Evolutionary conservation across 2,888 invertebrate species (phyloP), one percentile per base, ranked within the genome.

Genomic region (Drosophila formosana): DNA sequence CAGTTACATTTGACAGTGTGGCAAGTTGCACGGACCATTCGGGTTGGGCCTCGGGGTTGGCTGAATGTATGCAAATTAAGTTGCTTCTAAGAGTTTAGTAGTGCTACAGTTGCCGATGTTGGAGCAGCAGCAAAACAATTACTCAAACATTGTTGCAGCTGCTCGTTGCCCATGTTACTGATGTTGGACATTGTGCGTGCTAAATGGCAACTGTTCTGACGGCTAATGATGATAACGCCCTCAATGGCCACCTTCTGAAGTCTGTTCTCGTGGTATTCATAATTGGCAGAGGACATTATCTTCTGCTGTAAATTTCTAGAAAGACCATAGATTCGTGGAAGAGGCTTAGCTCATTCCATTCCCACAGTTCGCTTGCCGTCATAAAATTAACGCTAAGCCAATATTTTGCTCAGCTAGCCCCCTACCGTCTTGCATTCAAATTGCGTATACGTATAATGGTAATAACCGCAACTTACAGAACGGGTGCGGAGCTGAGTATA

Each of bases 131-230:
- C 87, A 80, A 82, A 82, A 89, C 83, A 89, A 83, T 83, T 83
- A 83, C 81, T 83, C 89, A 88, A 80, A 89, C 85, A 84, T 87
- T 87, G 85, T 84, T 84, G 85, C 76, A 72, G 61, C 73, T 72
- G 72, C 72, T 65, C 30, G 41, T 39, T 52, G 58, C 7, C 57
- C 49, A 5, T 67, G 69, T 11, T 37, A 4, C 45, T 62, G 30
- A 9, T 57, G 53, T 52, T 49, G 66, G 58, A 74, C 71, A 71
- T 78, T 84, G 82, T 84, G 85, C 82, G 79, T 87, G 89, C 76
- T 76, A 83, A 87, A 83, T 80, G 81, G 84, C 70, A 78, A 72
- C 82, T 69, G 69, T 75, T 83, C 89, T 69, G 82, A 71, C 78
- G 81, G 78, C 81, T n/a, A n/a, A n/a, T n/a, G n/a, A n/a, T n/a